phyloP scores from a whole-genome alignment of 2,797 vertebrate species.

The Sebastes steindachneri region DNA sequence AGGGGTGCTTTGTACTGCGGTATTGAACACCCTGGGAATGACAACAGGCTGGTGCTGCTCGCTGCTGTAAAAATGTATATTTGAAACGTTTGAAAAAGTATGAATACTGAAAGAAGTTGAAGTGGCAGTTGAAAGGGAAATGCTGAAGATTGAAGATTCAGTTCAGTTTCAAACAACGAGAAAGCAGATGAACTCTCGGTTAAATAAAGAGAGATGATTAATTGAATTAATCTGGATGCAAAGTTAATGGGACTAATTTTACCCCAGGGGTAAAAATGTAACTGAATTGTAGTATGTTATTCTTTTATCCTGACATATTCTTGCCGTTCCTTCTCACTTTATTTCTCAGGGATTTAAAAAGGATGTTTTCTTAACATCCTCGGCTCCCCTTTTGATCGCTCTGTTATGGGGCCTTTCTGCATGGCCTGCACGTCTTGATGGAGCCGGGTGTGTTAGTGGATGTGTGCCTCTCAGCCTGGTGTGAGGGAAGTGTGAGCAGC shows the following conservation, averaged over 20 bases:
- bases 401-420: conserved; percentile 14
- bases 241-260: neutral
- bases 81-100: neutral
- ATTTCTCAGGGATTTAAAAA: neutral
- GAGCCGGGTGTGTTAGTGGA: conserved; percentile 34
- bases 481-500: conserved; percentile 63
- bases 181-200: neutral
- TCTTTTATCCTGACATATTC: neutral
- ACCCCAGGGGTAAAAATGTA: neutral
- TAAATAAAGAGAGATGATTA: neutral
- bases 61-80: neutral
- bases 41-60: neutral
- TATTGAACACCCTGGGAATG: too few species aligned
- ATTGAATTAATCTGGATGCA: neutral
- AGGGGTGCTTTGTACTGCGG: too few species aligned
- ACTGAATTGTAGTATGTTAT: neutral
- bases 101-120: neutral
- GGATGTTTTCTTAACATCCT: neutral
- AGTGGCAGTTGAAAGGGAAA: neutral
- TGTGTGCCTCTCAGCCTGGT: conserved; percentile 45
- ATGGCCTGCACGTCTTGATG: conserved; percentile 35
- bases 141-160: too few species aligned
- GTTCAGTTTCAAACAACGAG: too few species aligned
- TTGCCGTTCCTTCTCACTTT: neutral
- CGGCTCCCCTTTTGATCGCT: neutral